A percentile compares a stretch with the other conserved stretches of the same genome.
Conservation (phyloP, 2,113 vertebrate genomes). For the Rutilus rutilus region DNA sequence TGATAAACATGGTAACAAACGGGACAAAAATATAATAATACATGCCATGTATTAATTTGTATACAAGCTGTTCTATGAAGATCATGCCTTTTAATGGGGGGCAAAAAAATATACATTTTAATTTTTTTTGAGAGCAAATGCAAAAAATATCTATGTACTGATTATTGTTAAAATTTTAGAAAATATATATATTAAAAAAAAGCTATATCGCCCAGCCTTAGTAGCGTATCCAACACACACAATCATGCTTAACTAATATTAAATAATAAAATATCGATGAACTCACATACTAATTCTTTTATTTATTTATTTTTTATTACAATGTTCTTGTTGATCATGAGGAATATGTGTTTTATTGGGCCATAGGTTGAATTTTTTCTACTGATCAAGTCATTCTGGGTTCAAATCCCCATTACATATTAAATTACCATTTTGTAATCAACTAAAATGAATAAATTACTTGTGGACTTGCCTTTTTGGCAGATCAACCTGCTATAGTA, state of each 20-base stretch:
- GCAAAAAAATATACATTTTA: too few species aligned
- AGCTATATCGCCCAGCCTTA: neutral
- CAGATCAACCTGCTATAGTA: neutral
- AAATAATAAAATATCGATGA: neutral
- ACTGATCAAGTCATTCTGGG: neutral
- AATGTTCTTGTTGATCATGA: neutral
- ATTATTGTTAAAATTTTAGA: too few species aligned
- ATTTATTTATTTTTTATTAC: neutral
- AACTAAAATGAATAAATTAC: neutral
- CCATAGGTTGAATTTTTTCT: neutral
- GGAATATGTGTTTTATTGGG: neutral
- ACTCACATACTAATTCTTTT: neutral
- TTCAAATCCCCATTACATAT: neutral
- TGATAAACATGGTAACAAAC: neutral
- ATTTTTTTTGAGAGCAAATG: too few species aligned
- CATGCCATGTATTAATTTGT: too few species aligned
- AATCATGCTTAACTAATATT: neutral
- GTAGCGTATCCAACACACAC: neutral
- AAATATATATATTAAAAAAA: too few species aligned
- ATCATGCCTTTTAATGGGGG: too few species aligned
- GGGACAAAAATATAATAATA: neutral
- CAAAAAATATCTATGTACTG: too few species aligned
- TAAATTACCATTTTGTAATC: neutral
- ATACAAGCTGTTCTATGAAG: too few species aligned
- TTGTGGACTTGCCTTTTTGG: neutral